Evolutionary conservation across 2,888 invertebrate species (phyloP), one percentile per base, ranked within the genome.

Genomic region (Aspidiotus destructor): DNA sequence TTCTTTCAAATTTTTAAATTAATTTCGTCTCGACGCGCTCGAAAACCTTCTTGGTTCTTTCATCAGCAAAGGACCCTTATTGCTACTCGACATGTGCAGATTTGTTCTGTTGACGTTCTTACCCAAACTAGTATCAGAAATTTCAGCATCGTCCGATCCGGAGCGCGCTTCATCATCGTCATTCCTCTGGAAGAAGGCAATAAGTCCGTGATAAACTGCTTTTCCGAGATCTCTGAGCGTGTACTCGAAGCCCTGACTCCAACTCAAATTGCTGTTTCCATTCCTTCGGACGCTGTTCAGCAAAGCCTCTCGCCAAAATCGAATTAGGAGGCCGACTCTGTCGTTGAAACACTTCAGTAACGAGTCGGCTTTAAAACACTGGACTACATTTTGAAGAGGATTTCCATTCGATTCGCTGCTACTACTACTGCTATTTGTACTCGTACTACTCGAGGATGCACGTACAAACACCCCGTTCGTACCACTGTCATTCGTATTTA

Each of bases 161-260:
- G 58, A 58, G 41, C 67, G 58, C 9, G 58, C 58, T 16, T 60
- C 67, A 13, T 58, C 58, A 40, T 58, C 58, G 58, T 58, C 58
- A 10, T 16, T 17, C n/a, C 16, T 17, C 9, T 48, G 54, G 62
- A 71, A 71, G 61, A 70, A 70, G 16, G 64, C 65, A 62, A 69
- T 67, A 8, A 71, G 62, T 48, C 71, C 70, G 68, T 70, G 70
- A 40, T 68, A 53, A 58, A 71, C 70, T 41, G 70, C 67, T n/a
- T 71, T 70, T 48, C 71, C 71, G 61, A 71, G 69, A 48, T 71
- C 68, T 41, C 70, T 69, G 61, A 70, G 69, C 57, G 69, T 65
- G 13, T 70, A 60, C 52, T 70, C 71, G 61, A 71, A 67, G 48
- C 64, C 69, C n/a, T 67, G 67, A 52, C 60, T 67, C 2, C 58